Conservation (phyloP, 2,113 vertebrate genomes). For the Corydoras sp. region DNA sequence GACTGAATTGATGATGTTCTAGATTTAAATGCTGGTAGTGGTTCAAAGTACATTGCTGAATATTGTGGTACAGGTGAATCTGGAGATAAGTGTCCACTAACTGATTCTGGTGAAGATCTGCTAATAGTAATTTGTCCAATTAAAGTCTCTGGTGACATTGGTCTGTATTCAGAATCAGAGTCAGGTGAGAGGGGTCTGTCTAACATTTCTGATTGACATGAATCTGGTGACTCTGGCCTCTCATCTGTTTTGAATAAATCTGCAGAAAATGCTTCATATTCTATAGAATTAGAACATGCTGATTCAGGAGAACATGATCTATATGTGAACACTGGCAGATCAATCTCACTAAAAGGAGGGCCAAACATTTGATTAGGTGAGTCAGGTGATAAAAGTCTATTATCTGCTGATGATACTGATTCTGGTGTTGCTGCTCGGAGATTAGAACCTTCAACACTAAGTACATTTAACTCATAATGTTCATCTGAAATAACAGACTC, state of each 20-base stretch:
- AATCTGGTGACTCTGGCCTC: constrained; percentile 25
- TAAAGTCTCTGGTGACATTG: constrained; percentile 32
- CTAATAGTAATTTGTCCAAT: constrained; percentile 2
- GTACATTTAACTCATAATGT: constrained; percentile 29
- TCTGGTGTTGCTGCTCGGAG: constrained; percentile 31
- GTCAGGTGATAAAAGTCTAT: constrained; percentile 41
- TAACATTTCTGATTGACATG: constrained; percentile 1
- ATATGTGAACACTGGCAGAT: constrained; percentile 41
- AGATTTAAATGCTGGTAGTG: background rate
- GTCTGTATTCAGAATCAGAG: constrained; percentile 1
- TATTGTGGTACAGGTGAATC: constrained; percentile 43
- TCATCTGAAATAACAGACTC: constrained; percentile 41
- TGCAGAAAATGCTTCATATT: constrained; percentile 29
- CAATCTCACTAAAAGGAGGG: constrained; percentile 14
- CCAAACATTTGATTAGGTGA: constrained; percentile 45
- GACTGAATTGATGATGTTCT: constrained; percentile 8
- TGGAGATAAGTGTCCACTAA: constrained; percentile 15
- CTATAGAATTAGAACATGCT: constrained; percentile 44
- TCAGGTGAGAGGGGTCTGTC: background rate
- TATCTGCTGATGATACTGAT: constrained; percentile 29
- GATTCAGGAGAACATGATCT: constrained; percentile 47
- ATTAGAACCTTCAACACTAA: background rate
- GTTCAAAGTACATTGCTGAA: constrained; percentile 4
- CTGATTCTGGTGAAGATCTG: constrained; percentile 27
- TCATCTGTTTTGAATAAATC: constrained; percentile 22